phyloP scores from a whole-genome alignment of 2,888 invertebrate species.

The Leptura quadrifasciata region DNA sequence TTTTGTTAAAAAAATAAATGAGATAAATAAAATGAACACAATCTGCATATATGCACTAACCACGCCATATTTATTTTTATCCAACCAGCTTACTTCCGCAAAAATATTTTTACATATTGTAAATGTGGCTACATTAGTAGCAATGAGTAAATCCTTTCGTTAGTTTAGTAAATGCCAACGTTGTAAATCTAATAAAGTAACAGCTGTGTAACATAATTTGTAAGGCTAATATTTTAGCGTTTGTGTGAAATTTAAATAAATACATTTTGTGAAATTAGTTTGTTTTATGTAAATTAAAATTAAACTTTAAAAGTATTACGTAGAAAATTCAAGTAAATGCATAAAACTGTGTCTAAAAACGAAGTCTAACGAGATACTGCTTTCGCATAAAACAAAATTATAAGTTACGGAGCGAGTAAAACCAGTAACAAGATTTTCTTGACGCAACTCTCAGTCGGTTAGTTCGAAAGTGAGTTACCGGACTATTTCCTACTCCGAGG shows the following conservation, averaged over 20 bases:
- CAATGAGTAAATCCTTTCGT: conserved; percentile 17
- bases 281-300: conserved; percentile 47
- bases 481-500: conserved; percentile 62
- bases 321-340: conserved; percentile 49
- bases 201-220: conserved; percentile 25
- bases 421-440: conserved; percentile 63
- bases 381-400: conserved; percentile 55
- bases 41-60: too few relatives aligned
- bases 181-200: conserved; percentile 27
- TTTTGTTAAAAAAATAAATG: too few relatives aligned
- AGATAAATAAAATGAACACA: too few relatives aligned
- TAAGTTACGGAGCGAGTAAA: conserved; percentile 52
- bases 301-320: conserved; percentile 41
- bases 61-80: neutral
- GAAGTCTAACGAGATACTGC: conserved; percentile 38
- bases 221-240: conserved; percentile 32
- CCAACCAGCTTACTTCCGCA: neutral
- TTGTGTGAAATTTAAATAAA: conserved; percentile 21
- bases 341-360: conserved; percentile 50
- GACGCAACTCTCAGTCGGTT: conserved; percentile 61
- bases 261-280: conserved; percentile 6
- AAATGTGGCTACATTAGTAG: conserved; percentile 1
- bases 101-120: neutral
- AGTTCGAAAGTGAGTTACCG: conserved; percentile 64
- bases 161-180: conserved; percentile 1